Evolutionary conservation across 2,113 vertebrate species (phyloP), one percentile per base, ranked within the genome.

Genomic region (Coryphaenoides rupestris): DNA sequence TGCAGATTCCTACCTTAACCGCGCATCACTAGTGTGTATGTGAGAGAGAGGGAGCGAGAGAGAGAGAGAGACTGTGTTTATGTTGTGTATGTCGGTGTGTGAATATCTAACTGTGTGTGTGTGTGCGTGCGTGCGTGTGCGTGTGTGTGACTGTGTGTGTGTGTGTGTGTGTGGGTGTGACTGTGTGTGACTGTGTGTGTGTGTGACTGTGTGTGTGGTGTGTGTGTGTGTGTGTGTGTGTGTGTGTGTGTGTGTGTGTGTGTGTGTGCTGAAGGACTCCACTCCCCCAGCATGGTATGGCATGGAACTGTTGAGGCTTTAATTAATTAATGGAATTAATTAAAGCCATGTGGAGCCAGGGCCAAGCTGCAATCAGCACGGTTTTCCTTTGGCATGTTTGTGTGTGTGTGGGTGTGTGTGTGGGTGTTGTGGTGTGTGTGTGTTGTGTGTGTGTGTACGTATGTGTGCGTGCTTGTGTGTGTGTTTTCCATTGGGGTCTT

Each of bases 321-420:
- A 69, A 84, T 87, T 83, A 80, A 86, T 83, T 45, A 68, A 45
- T 58, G 61, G 66, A 78, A 84, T 84, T 78, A 86, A 81, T 86
- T 83, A 86, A 79, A 83, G 75, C 64, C 68, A 60, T 60, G 15
- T 76, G 76, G 72, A 77, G 17, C 79, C 74, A 67, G 60, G 49
- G 19, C 54, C 6, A 23, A 75, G 60, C 76, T 56, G 59, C 67
- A 75, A 80, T 79, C 73, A 78, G 77, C 16, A 21, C 50, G 28
- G 24, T 33, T 70, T 79, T 77, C 19, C 67, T 60, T 72, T 72
- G 61, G 78, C 60, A 22, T 13, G 21, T 47, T 66, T 63, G 45
- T 72, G 47, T 65, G 63, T 66, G 64, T 33, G 45, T 68, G 57
- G 13, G 57, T 63, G 49, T 55, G 47, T 23, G 40, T 22, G 60